Evolutionary conservation across 2,888 invertebrate species (phyloP).

Genomic region (Dimorphilus gyrociliatus): DNA sequence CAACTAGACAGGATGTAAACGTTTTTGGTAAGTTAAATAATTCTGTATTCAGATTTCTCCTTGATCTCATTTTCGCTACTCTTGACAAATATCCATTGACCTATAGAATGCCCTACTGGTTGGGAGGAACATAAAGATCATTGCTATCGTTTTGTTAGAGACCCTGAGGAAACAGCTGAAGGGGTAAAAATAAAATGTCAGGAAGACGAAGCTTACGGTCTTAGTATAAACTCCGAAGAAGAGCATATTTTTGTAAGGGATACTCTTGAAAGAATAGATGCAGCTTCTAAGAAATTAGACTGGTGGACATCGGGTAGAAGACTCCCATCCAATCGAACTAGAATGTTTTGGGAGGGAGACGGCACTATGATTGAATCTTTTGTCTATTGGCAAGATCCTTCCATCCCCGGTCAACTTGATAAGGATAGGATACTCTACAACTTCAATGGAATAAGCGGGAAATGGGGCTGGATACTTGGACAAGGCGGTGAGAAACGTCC

Average conservation of each 20-base stretch:
- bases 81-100: no score
- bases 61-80: no score
- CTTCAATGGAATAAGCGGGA: conserved; percentile 12
- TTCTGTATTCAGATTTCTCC: no score
- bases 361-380: conserved; percentile 40
- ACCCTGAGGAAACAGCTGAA: conserved; percentile 58
- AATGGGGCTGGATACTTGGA: conserved; percentile 17
- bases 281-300: conserved; percentile 24
- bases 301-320: conserved; percentile 61
- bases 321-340: conserved; percentile 4
- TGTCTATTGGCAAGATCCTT: conserved; percentile 10
- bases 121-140: conserved; percentile 63
- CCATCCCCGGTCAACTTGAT: conserved; percentile 4
- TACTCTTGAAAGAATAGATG: conserved; percentile 59
- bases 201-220: conserved; percentile 7
- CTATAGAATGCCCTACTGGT: conserved; percentile 55
- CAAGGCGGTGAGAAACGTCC: conserved; percentile 9
- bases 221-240: conserved; percentile 53
- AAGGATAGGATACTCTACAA: conserved; percentile 10
- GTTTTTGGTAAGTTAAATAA: no score
- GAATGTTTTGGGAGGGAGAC: conserved; percentile 47
- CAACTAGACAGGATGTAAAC: no score
- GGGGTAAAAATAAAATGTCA: conserved; percentile 25
- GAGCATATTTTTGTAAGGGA: conserved; percentile 71
- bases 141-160: conserved; percentile 75